A percentile compares a stretch with the other conserved stretches of the same genome.
Conservation (phyloP, 2,797 vertebrate genomes). For the Chrosomus eos region DNA sequence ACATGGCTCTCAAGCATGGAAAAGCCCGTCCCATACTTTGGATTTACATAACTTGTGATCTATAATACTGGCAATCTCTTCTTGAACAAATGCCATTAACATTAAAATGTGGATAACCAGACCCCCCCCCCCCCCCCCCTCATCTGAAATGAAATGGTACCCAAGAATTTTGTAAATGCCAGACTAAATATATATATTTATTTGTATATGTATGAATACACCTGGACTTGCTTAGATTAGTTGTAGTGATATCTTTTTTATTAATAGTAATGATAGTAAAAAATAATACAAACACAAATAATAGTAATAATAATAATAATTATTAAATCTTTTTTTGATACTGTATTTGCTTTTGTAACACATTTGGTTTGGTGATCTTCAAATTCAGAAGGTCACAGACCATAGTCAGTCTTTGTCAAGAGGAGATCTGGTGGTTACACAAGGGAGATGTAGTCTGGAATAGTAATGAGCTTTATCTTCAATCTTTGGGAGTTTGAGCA, state of each 20-base stretch:
- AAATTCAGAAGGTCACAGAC: slow-evolving; percentile 28
- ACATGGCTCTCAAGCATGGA: slow-evolving; percentile 36
- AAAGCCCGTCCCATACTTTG: slow-evolving; percentile 4
- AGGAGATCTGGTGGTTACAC: slow-evolving; percentile 16
- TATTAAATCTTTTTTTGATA: not conserved
- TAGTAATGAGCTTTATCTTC: slow-evolving; percentile 46
- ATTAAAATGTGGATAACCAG: slow-evolving; percentile 27
- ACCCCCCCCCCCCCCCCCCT: not conserved
- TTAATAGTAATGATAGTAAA: not conserved
- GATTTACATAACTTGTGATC: slow-evolving; percentile 39
- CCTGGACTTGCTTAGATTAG: not conserved
- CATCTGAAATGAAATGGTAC: not conserved
- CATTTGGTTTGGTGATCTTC: slow-evolving; percentile 4
- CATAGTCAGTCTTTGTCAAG: slow-evolving; percentile 41
- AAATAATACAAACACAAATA: not conserved
- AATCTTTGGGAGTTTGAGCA: slow-evolving; percentile 30
- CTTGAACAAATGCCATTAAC: slow-evolving; percentile 32
- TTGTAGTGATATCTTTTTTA: not conserved
- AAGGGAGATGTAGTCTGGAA: slow-evolving; percentile 42
- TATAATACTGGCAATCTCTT: slow-evolving; percentile 15
- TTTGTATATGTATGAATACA: not conserved
- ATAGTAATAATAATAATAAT: too few species aligned
- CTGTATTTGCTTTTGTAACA: not conserved
- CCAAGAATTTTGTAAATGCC: not conserved
- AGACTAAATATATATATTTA: not conserved